phyloP scores from a whole-genome alignment of 2,797 vertebrate genomes.

The Erethizon dorsatum region DNA sequence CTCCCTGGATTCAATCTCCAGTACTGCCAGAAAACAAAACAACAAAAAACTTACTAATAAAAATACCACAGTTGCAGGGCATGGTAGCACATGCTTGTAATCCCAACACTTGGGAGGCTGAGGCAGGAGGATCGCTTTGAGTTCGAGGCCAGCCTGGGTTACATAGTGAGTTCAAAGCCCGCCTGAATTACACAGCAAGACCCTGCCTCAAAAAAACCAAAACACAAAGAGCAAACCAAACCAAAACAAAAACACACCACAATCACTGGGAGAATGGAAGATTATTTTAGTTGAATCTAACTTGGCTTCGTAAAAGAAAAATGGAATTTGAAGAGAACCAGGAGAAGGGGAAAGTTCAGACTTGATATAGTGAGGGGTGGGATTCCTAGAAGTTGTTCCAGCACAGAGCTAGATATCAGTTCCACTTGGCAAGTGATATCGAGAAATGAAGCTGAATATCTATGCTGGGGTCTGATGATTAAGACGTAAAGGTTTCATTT shows the following conservation, averaged over 20 bases:
- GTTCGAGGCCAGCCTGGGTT: neutral
- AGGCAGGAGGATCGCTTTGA: neutral
- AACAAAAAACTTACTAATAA: too few relatives aligned
- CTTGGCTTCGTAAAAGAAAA: neutral
- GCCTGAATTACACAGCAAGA: neutral
- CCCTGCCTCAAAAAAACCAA: neutral
- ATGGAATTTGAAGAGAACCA: neutral
- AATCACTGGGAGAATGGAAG: neutral
- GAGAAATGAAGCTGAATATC: neutral
- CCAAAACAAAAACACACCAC: neutral
- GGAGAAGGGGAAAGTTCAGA: neutral
- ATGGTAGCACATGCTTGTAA: too few relatives aligned
- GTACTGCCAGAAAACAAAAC: neutral
- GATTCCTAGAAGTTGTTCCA: neutral
- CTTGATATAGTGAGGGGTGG: neutral
- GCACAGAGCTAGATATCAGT: neutral
- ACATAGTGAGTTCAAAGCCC: neutral
- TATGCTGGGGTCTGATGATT: neutral
- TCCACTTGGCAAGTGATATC: neutral
- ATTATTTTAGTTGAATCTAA: neutral
- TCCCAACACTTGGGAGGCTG: neutral
- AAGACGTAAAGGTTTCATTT: constrained; percentile 5
- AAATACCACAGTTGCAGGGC: too few relatives aligned
- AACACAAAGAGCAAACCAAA: too few relatives aligned
- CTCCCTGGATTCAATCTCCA: neutral